phyloP scores from a whole-genome alignment of 1,140 invertebrate species.

The Oedothorax gibbosus region DNA sequence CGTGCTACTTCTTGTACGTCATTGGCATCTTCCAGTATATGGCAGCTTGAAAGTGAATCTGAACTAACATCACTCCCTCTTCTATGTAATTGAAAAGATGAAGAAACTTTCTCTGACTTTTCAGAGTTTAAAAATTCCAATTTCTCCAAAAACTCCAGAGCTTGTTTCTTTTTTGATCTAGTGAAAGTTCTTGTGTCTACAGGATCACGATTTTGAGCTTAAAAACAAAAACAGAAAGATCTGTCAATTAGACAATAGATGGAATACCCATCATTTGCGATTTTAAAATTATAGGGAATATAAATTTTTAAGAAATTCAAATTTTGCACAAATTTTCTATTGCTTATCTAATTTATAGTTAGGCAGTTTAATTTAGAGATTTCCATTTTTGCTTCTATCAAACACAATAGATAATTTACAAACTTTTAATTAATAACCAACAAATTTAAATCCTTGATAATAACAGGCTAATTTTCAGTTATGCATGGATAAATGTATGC shows the following conservation, averaged over 20 bases:
- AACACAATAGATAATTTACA: too few species aligned
- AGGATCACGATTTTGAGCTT: conserved; percentile 42
- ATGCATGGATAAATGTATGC: too few species aligned
- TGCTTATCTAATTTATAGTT: too few species aligned
- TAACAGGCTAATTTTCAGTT: too few species aligned
- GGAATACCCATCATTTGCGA: neutral
- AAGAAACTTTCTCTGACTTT: conserved; percentile 10
- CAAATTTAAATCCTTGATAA: too few species aligned
- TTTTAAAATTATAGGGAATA: too few species aligned
- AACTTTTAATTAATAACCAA: too few species aligned
- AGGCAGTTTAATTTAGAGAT: too few species aligned
- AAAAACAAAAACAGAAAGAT: neutral
- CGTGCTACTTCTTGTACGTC: conserved; percentile 66
- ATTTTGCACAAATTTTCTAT: too few species aligned
- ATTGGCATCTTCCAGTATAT: conserved; percentile 64
- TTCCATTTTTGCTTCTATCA: too few species aligned
- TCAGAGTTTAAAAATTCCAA: conserved; percentile 13
- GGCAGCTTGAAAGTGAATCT: conserved; percentile 61
- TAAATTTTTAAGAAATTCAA: too few species aligned
- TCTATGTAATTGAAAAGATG: conserved; percentile 6
- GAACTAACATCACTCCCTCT: conserved; percentile 63
- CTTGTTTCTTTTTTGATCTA: conserved; percentile 65
- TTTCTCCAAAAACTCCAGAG: conserved; percentile 45
- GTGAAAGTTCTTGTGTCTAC: conserved; percentile 67
- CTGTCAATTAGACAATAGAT: neutral